Conservation (phyloP, 2,797 vertebrate genomes). For the Eulemur coronatus region DNA sequence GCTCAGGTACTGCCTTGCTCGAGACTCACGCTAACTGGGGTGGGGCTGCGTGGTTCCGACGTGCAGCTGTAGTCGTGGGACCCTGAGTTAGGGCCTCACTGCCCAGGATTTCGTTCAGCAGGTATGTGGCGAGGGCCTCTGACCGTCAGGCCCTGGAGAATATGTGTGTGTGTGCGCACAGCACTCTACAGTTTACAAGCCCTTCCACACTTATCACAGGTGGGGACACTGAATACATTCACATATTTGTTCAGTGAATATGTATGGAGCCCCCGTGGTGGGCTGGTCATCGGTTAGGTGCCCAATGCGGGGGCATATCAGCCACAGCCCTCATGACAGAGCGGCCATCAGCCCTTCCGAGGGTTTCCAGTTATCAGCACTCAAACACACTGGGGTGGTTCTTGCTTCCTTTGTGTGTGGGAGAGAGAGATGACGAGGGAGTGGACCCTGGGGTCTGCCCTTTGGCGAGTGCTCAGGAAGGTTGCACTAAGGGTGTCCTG, state of each 20-base stretch:
- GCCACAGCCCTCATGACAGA: neutral
- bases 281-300: neutral
- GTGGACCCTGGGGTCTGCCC: neutral
- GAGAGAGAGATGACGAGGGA: neutral
- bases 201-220: neutral
- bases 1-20: conserved; percentile 38
- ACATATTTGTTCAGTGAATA: conserved; percentile 3
- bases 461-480: neutral
- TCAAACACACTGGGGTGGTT: neutral
- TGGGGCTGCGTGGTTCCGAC: neutral
- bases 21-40: neutral
- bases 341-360: neutral
- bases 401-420: neutral
- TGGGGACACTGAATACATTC: neutral
- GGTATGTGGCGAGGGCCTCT: neutral
- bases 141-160: neutral
- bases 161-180: too few species aligned
- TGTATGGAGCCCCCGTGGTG: neutral
- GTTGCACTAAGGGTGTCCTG: neutral
- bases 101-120: neutral
- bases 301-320: neutral
- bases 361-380: neutral
- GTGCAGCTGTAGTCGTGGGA: neutral
- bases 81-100: neutral
- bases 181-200: neutral